Evolutionary conservation across 2,888 invertebrate genomes (phyloP), one percentile per base, ranked within the genome.

Genomic region (Biston betularia): DNA sequence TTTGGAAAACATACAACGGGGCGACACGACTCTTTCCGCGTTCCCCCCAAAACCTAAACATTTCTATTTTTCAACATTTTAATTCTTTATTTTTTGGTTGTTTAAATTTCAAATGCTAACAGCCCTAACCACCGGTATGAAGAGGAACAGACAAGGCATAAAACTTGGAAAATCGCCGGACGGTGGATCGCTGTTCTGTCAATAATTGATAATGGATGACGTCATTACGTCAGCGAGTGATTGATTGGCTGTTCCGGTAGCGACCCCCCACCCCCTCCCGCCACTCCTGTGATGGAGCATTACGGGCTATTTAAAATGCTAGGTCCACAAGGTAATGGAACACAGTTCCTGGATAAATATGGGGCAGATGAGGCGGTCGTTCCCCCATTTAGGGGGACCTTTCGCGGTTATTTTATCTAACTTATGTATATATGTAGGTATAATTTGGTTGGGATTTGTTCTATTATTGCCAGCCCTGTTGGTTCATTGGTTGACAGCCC

Each of bases 191-290:
- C 80, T 87, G 86, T 86, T 84, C 89, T 88, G 92, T 90, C 92
- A 90, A 91, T 92, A 92, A 93, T 93, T 92, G 92, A 91, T 92
- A 92, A 92, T 92, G 90, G 92, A 92, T 92, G 92, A 90, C 90
- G 91, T 89, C 90, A 92, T 91, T 89, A 89, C 86, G 89, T 89
- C 90, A 87, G 84, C 75, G 75, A 34, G 87, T 92, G 93, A 93
- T 92, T 89, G 92, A 93, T 93, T 90, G 87, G 87, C 75, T 80
- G 81, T 82, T 85, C 85, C 84, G 83, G 79, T 73, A 63, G 9
- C 44, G 35, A 35, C 35, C 65, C 60, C 60, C 11, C 50, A 1
- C 24, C 38, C 61, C 35, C 24, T 68, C 76, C 65, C 69, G 70
- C 72, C 71, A 57, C 70, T 54, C 69, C 66, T 34, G 45, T 56